Evolutionary conservation across 2,888 invertebrate genomes (phyloP).

Genomic region (Hedya salicella): DNA sequence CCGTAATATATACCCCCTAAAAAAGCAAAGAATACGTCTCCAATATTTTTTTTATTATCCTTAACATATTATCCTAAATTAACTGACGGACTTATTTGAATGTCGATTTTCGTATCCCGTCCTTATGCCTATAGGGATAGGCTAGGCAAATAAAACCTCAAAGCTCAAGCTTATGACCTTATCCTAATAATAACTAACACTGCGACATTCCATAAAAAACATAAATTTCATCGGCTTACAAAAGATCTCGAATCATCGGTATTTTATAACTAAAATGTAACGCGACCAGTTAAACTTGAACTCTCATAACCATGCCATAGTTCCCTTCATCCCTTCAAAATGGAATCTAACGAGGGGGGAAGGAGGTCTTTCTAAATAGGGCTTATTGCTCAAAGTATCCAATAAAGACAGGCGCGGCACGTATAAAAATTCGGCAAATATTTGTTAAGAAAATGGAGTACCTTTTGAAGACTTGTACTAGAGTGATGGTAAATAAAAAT

Average conservation of each 20-base stretch:
- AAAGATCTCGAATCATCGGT: constrained; percentile 28
- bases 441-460: constrained; percentile 43
- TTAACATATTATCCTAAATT: too few relatives aligned
- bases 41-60: too few relatives aligned
- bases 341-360: not conserved
- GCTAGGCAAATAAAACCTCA: too few relatives aligned
- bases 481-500: constrained; percentile 41
- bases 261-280: constrained; percentile 31
- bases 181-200: constrained; percentile 7
- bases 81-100: too few relatives aligned
- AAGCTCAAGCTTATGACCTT: too few relatives aligned
- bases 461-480: constrained; percentile 34
- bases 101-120: too few relatives aligned
- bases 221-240: constrained; percentile 20
- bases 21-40: too few relatives aligned
- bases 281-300: not conserved
- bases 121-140: too few relatives aligned
- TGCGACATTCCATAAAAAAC: constrained; percentile 6
- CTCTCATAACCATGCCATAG: not conserved
- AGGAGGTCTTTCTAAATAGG: constrained; percentile 18
- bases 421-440: constrained; percentile 37
- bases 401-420: constrained; percentile 34
- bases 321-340: not conserved
- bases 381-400: constrained; percentile 28
- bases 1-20: too few relatives aligned